Conservation (phyloP, 53 echinoderm and acorn worm species). For the Apostichopus leukothele region DNA sequence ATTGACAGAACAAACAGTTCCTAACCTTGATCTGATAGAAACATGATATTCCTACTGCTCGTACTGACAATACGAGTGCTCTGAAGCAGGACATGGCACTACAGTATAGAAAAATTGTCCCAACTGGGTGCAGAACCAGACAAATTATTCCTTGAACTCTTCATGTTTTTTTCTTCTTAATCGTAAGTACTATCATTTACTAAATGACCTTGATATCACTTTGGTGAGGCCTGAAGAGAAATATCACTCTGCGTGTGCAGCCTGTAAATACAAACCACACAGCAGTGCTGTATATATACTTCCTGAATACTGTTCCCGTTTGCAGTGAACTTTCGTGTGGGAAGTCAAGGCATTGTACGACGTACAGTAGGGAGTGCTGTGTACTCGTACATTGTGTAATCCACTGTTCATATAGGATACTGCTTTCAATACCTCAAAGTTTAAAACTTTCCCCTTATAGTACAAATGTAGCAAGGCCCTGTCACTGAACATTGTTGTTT, state of each 20-base stretch:
- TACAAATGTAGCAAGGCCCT: too few relatives aligned
- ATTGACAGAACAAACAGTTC: too few relatives aligned
- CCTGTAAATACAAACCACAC: not conserved
- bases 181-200: not conserved
- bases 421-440: not conserved
- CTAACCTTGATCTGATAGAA: too few relatives aligned
- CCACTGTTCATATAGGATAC: not conserved
- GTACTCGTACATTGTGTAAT: too few relatives aligned
- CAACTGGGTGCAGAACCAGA: too few relatives aligned
- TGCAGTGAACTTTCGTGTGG: not conserved
- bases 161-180: not conserved
- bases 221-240: not conserved
- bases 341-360: not conserved
- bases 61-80: too few relatives aligned
- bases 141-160: not conserved
- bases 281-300: not conserved
- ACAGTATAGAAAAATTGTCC: too few relatives aligned
- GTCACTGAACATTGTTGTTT: too few relatives aligned
- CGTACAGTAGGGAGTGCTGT: too few relatives aligned
- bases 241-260: not conserved
- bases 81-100: too few relatives aligned
- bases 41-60: too few relatives aligned
- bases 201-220: not conserved
- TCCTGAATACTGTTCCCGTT: not conserved
- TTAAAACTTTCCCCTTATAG: not conserved